These are phyloP conservation scores for Psittacara wagleri DNA, from an alignment of 2,113 vertebrate genomes.

Conservation along the genomic window DNA sequence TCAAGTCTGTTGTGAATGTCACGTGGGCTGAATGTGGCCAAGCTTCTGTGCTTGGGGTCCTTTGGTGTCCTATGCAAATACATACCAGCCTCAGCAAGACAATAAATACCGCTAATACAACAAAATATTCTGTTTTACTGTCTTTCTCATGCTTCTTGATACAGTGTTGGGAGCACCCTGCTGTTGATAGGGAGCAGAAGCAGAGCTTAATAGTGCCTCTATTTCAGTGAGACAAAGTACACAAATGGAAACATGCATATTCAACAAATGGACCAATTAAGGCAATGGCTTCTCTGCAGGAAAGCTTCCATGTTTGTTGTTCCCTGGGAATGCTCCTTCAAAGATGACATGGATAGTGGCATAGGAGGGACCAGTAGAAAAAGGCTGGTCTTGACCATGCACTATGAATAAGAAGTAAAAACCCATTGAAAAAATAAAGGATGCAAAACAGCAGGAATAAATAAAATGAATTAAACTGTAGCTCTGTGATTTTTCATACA, in stretches of 20 bases:
- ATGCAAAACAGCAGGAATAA: not conserved
- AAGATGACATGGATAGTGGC: not conserved
- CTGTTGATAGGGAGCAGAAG: not conserved
- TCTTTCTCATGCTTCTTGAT: not conserved
- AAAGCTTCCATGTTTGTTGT: fast-evolving
- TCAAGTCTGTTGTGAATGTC: not conserved
- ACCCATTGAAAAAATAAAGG: not conserved
- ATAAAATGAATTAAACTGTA: not conserved
- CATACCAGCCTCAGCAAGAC: fast-evolving
- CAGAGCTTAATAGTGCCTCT: not conserved
- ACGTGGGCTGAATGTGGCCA: not conserved
- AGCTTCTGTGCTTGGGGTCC: not conserved
- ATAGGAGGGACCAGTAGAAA: fast-evolving
- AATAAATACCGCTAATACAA: not conserved
- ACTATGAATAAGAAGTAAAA: not conserved
- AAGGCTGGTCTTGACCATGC: not conserved
- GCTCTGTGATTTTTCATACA: not conserved
- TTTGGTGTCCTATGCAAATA: not conserved
- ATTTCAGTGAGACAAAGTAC: not conserved
- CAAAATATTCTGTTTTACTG: not conserved
- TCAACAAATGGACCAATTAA: not conserved
- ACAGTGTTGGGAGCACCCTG: not conserved
- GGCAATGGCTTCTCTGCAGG: not conserved
- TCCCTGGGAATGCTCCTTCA: not conserved
- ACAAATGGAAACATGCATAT: not conserved